Base-by-base conservation (phyloP, 2,113 vertebrate genomes). In the Otus sunia region DNA sequence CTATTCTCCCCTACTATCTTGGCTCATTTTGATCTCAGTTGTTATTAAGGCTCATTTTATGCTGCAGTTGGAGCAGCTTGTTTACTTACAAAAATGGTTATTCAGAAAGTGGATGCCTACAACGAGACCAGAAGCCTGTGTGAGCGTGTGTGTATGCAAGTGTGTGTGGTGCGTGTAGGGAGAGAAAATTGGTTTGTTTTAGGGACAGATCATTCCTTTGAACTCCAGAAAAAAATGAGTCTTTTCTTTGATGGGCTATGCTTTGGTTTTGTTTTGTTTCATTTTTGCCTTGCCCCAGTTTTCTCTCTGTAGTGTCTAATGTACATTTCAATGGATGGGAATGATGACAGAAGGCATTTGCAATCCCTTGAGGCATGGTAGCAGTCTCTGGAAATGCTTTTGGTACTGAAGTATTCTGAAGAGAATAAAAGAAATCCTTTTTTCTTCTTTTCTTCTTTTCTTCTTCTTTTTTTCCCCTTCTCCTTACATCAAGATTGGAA, bases 1-100 rank as follows among this genome's bases (percentile, higher is more conserved):
- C 76, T 76, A 90, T 87, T 92, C 77, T 94, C 73, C 63, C 79
- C 87, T 95, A 89, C 83, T 81, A 90, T 74, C 75, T 74, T 94
- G 90, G 91, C 94, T 98, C 95, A 77, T 94, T 97, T 96, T 93
- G 86, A 97, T 97, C 95, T 97, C 92, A 22, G 68, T 93, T 92
- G 83, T 94, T 94, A 88, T 87, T 91, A 89, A 96, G 80, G 80
- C 58, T 95, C 37, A 39, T 41, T 83, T 73, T 80, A 96, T 83
- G 81, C 49, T 94, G 83, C 50, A 89, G 66, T 88, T 2, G 0
- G 85, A 97, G 90, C 77, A 86, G 75, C 55, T 94, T 94, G 53
- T 93, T 94, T 96, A 94, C 74, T 92, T 96, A 94, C 93, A 72
- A 50, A 91, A 91, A 62, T 34, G 50, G 67, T 72, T 86, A 47